Conservation (phyloP, 2,888 invertebrate genomes). For the Hydropsyche betteni region DNA sequence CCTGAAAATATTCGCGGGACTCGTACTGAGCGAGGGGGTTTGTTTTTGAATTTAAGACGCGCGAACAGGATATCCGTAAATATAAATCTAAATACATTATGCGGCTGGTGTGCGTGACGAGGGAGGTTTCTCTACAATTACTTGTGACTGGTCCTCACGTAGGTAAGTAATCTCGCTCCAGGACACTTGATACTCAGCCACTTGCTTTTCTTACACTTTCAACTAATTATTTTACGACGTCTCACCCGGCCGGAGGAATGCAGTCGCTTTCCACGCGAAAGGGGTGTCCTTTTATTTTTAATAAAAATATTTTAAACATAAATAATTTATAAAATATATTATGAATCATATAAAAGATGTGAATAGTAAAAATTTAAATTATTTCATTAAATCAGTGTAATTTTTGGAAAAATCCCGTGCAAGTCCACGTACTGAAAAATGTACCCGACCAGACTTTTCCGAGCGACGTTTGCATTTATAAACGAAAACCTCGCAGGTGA, state of each 20-base stretch:
- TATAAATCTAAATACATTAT: slow-evolving; percentile 40
- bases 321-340: not conserved
- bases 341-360: not conserved
- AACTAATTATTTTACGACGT: slow-evolving; percentile 45
- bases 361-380: too few relatives aligned
- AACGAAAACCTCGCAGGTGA: slow-evolving; percentile 17
- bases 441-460: not conserved
- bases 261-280: slow-evolving; percentile 6
- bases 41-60: slow-evolving; percentile 18
- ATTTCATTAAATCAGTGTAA: too few relatives aligned
- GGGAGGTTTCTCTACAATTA: slow-evolving; percentile 34
- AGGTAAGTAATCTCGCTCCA: slow-evolving; percentile 47
- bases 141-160: slow-evolving; percentile 41
- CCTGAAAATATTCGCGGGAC: not conserved
- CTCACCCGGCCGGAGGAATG: slow-evolving; percentile 11
- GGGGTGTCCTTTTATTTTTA: slow-evolving; percentile 11
- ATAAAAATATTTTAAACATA: not conserved
- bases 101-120: slow-evolving; percentile 29
- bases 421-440: not conserved
- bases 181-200: slow-evolving; percentile 45
- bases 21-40: slow-evolving; percentile 2
- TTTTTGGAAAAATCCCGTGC: not conserved
- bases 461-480: not conserved
- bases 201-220: slow-evolving; percentile 48
- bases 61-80: slow-evolving; percentile 32